Percentiles rank a stretch among this genome's conserved stretches.
Evolutionary conservation across 1,140 invertebrate species (phyloP).

Genomic region (Drosophila nigrodunni): DNA sequence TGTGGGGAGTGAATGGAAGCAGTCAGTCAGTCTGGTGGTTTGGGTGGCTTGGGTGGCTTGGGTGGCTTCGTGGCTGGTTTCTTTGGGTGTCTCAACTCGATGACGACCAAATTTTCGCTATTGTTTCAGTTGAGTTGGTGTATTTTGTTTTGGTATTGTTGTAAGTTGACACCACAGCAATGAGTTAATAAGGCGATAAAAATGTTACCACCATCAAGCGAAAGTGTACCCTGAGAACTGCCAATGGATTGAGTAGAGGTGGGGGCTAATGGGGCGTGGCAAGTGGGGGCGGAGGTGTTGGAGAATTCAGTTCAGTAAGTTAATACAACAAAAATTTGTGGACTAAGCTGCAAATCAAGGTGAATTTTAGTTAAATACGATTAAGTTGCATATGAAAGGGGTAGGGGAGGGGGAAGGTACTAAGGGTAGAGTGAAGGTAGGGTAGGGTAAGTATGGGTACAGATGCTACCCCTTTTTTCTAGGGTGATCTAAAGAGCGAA

Average conservation of each 20-base stretch:
- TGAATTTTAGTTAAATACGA: slow-evolving; percentile 5
- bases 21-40: not conserved
- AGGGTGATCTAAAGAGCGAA: slow-evolving; percentile 24
- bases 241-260: not conserved
- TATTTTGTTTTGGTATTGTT: slow-evolving; percentile 47
- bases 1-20: not conserved
- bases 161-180: slow-evolving; percentile 79
- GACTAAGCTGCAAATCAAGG: slow-evolving; percentile 34
- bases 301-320: not conserved
- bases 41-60: too few relatives aligned
- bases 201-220: slow-evolving; percentile 23
- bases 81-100: not conserved
- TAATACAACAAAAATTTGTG: not conserved
- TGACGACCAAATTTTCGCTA: slow-evolving; percentile 59
- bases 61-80: too few relatives aligned
- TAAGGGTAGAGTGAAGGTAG: not conserved
- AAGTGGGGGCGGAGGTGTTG: not conserved
- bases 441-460: not conserved
- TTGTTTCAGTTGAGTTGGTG: slow-evolving; percentile 56
- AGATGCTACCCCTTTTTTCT: not conserved
- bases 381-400: not conserved
- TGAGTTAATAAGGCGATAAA: slow-evolving; percentile 80
- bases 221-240: not conserved
- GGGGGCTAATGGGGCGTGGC: not conserved
- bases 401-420: too few relatives aligned